Evolutionary conservation across 2,797 vertebrate genomes (phyloP), one percentile per base, ranked within the genome.

Genomic region (Rallus crepitans): DNA sequence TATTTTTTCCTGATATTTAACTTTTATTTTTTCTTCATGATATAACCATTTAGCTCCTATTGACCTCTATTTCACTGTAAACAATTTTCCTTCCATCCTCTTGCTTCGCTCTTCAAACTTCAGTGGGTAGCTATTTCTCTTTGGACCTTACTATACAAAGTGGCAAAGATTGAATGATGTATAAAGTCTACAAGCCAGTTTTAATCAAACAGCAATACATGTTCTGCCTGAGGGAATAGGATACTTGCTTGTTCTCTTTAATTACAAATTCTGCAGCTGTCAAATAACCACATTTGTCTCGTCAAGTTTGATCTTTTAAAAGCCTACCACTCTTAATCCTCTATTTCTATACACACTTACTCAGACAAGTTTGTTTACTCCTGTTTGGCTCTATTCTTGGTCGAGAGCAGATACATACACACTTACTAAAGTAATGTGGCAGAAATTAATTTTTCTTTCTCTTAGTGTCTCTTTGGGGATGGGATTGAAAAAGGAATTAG

Each of bases 241-340:
- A 92, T 40, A 35, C 65, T 87, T 50, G 55, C 31, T 56, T 82
- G 79, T 82, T 84, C 79, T 64, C 89, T 87, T 88, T 91, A 93
- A 94, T 85, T 89, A 82, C 50, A 27, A 85, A 42, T 91, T 89
- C 40, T 87, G 57, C 50, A 94, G 68, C 81, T 94, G 78, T 79
- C 88, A 94, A 91, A 91, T 59, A 91, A 55, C n/a, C 42, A 94
- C 89, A 71, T 92, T 33, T 45, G 17, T 35, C 71, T 28, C 68
- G 70, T 83, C 66, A 83, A 61, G 66, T 72, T 84, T 79, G 68
- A 79, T 93, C 85, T 91, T 92, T 79, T 68, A 75, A 87, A 92
- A 91, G 39, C 28, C 48, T 63, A 50, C 19, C 37, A 69, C n/a
- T 86, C 80, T 87, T 64, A 81, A 84, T 71, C 33, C 40, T 75